Evolutionary conservation across 2,797 vertebrate genomes (phyloP).

Genomic region (Sebastes reedi): DNA sequence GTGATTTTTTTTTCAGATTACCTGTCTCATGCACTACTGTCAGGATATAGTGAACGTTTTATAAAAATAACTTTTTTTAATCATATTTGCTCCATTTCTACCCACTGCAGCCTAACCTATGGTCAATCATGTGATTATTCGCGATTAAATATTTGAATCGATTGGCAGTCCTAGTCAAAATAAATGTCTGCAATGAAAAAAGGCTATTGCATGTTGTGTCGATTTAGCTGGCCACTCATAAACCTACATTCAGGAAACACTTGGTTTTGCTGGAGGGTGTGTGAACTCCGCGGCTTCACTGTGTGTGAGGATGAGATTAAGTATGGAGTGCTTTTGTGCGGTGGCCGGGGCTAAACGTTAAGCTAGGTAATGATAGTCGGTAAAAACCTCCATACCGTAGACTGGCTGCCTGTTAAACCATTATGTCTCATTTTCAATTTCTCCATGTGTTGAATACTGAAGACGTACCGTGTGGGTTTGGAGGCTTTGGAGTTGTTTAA

Average conservation of each 20-base stretch:
- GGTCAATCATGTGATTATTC: too few relatives aligned
- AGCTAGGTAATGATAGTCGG: not conserved
- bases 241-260: not conserved
- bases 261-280: not conserved
- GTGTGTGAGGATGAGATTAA: too few relatives aligned
- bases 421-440: not conserved
- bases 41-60: too few relatives aligned
- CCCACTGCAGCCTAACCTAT: too few relatives aligned
- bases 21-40: too few relatives aligned
- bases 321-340: not conserved
- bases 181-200: not conserved
- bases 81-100: too few relatives aligned
- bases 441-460: not conserved
- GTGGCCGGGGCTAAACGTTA: not conserved
- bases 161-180: too few relatives aligned
- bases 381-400: not conserved
- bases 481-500: not conserved
- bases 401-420: not conserved
- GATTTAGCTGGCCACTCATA: not conserved
- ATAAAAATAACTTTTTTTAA: too few relatives aligned
- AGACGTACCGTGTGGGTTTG: not conserved
- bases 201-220: not conserved
- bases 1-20: too few relatives aligned
- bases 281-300: not conserved
- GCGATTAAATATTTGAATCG: fast-evolving